Percentiles rank a stretch among this genome's conserved stretches.
Conservation (phyloP, 2,797 vertebrate species). For the Calcarius lapponicus region DNA sequence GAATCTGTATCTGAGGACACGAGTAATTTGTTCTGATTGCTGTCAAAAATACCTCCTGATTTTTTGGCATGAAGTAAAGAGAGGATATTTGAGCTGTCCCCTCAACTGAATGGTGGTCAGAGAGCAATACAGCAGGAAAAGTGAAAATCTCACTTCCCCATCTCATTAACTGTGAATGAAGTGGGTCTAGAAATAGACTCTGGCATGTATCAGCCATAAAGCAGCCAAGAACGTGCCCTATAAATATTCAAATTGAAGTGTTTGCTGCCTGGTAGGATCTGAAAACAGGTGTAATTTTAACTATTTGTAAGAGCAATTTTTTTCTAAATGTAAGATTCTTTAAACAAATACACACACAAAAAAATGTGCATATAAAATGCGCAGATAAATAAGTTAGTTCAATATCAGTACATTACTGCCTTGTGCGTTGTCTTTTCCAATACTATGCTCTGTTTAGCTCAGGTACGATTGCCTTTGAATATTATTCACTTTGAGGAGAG, state of each 20-base stretch:
- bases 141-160: not conserved
- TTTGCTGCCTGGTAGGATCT: not conserved
- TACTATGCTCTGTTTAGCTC: not conserved
- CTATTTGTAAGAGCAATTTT: no score
- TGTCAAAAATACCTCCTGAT: constrained; percentile 6
- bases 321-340: not conserved
- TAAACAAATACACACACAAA: not conserved
- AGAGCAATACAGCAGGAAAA: not conserved
- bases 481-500: not conserved
- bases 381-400: not conserved
- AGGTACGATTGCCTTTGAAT: not conserved
- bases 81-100: not conserved
- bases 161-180: not conserved
- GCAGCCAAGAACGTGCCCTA: not conserved
- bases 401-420: not conserved
- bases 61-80: not conserved
- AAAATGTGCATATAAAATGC: not conserved
- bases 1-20: not conserved
- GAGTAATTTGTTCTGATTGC: not conserved
- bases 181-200: not conserved
- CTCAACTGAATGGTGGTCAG: not conserved
- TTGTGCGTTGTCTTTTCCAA: not conserved
- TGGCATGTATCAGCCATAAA: not conserved
- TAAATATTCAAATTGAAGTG: not conserved
- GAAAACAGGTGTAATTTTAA: no score